Percentiles rank a stretch among this genome's conserved stretches.
Evolutionary conservation across 2,113 vertebrate species (phyloP).

Genomic region (Atherinomorus stipes): DNA sequence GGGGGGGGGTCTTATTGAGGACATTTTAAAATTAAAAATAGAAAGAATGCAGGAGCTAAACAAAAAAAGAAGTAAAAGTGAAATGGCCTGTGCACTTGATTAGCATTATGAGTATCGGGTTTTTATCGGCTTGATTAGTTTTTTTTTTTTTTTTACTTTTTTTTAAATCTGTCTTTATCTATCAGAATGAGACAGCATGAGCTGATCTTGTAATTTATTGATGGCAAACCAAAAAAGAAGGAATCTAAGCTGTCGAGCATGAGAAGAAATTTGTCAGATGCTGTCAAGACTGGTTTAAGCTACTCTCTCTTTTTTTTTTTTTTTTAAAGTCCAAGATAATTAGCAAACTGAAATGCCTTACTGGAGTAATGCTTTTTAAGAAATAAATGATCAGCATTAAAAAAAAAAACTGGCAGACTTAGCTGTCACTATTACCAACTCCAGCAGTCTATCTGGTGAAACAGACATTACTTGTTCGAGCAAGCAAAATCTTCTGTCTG

Average conservation of each 20-base stretch:
- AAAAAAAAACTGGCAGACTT: conserved; percentile 46
- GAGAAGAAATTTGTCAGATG: conserved; percentile 44
- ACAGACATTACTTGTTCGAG: conserved; percentile 43
- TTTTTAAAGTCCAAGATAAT: conserved; percentile 54
- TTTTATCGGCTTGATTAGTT: too few species aligned
- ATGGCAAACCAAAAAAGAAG: background rate
- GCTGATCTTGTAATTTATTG: background rate
- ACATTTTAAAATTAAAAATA: too few species aligned
- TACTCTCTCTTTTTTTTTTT: background rate
- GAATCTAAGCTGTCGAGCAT: conserved; percentile 21
- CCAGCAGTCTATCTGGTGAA: conserved; percentile 25
- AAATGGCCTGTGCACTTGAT: too few species aligned
- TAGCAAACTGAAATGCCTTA: conserved; percentile 54
- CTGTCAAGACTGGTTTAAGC: conserved; percentile 58
- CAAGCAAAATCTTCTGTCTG: conserved; percentile 20
- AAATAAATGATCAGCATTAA: conserved; percentile 42
- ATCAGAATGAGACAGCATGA: background rate
- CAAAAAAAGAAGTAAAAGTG: background rate
- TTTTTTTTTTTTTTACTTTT: background rate
- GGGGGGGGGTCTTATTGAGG: too few species aligned
- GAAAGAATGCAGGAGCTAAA: background rate
- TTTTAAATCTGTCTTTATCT: background rate
- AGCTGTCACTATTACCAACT: conserved; percentile 42
- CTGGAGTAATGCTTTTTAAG: background rate
- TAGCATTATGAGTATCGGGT: too few species aligned